Conservation (phyloP, 1,140 invertebrate species). For the Zaprionus camerounensis region DNA sequence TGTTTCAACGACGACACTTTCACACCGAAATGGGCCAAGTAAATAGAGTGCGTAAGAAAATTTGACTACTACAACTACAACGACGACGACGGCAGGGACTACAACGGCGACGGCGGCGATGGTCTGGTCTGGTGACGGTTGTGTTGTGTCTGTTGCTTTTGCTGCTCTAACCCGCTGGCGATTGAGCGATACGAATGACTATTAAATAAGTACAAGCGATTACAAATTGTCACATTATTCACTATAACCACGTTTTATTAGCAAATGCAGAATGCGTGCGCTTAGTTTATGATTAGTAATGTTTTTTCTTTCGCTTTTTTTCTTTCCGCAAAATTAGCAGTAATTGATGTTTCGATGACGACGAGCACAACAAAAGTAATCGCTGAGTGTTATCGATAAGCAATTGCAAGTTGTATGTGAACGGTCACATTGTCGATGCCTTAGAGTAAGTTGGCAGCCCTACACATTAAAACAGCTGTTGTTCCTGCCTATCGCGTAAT, state of each 20-base stretch:
- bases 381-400: slow-evolving; percentile 21
- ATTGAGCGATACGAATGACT: slow-evolving; percentile 33
- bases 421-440: slow-evolving; percentile 15
- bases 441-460: slow-evolving; percentile 14
- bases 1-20: slow-evolving; percentile 35
- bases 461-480: slow-evolving; percentile 27
- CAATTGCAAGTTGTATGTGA: not conserved
- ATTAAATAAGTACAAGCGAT: slow-evolving; percentile 32
- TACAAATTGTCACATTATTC: slow-evolving; percentile 42
- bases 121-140: slow-evolving; percentile 34
- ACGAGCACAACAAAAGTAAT: slow-evolving; percentile 20
- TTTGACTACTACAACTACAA: slow-evolving; percentile 45
- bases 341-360: slow-evolving; percentile 50
- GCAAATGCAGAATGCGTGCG: slow-evolving; percentile 38
- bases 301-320: slow-evolving; percentile 39
- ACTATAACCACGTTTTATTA: slow-evolving; percentile 31
- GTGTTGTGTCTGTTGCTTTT: slow-evolving; percentile 48
- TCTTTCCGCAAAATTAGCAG: slow-evolving; percentile 54
- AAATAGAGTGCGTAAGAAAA: slow-evolving; percentile 57
- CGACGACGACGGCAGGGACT: slow-evolving; percentile 12
- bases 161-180: slow-evolving; percentile 16
- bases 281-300: slow-evolving; percentile 45
- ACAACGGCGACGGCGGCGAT: slow-evolving; percentile 31
- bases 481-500: slow-evolving; percentile 37
- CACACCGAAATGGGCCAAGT: slow-evolving; percentile 36